Evolutionary conservation across 1,140 invertebrate genomes (phyloP).

Genomic region (Chrysopa pallens): DNA sequence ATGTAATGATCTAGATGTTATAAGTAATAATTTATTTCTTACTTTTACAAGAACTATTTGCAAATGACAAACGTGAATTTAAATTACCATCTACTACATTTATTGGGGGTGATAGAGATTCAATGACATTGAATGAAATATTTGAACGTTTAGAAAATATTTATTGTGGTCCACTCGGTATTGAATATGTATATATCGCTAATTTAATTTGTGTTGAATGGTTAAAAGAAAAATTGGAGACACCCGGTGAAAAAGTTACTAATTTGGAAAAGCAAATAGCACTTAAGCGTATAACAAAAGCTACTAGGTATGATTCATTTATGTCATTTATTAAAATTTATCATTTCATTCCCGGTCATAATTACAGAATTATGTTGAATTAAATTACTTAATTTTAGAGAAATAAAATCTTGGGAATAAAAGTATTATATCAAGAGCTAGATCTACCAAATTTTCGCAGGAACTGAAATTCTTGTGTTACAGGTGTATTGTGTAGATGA

Average conservation of each 20-base stretch:
- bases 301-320: constrained; percentile 28
- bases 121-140: constrained; percentile 51
- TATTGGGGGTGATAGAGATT: constrained; percentile 40
- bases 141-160: constrained; percentile 50
- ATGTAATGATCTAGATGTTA: too few relatives aligned
- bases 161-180: constrained; percentile 50
- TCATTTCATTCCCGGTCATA: too few relatives aligned
- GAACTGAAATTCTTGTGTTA: too few relatives aligned
- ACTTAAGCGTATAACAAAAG: constrained; percentile 53
- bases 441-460: too few relatives aligned
- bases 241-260: constrained; percentile 45
- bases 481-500: too few relatives aligned
- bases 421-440: too few relatives aligned
- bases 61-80: constrained; percentile 46
- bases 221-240: constrained; percentile 64
- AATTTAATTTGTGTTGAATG: constrained; percentile 60
- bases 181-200: constrained; percentile 79
- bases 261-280: constrained; percentile 50
- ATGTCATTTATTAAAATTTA: too few relatives aligned
- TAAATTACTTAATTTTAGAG: too few relatives aligned
- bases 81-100: constrained; percentile 46
- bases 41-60: too few relatives aligned
- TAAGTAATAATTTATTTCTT: too few relatives aligned
- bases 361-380: too few relatives aligned
- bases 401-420: too few relatives aligned